A percentile compares a stretch with the other conserved stretches of the same genome.
Conservation (phyloP, 2,888 invertebrate species). For the Platycheirus albimanus region DNA sequence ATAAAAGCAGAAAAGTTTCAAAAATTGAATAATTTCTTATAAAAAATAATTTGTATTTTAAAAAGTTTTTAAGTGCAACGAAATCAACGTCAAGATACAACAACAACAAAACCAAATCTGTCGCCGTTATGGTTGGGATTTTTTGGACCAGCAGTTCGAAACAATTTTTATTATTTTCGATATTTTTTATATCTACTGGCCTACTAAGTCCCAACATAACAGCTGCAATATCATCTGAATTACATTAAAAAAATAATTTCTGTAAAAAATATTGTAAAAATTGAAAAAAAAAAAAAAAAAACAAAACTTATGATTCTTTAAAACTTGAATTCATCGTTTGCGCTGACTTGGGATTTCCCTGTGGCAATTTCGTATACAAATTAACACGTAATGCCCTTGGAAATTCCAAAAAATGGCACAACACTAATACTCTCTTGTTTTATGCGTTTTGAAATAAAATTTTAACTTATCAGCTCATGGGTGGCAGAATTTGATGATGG, state of each 20-base stretch:
- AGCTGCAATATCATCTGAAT: constrained; percentile 77
- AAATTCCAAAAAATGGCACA: constrained; percentile 80
- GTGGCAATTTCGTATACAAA: constrained; percentile 77
- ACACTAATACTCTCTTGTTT: constrained; percentile 74
- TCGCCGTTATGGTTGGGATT: constrained; percentile 82
- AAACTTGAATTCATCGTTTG: constrained; percentile 73
- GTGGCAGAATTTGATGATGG: too few relatives aligned
- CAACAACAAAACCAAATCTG: constrained; percentile 70
- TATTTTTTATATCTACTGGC: constrained; percentile 80
- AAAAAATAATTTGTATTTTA: too few relatives aligned
- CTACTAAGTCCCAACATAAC: constrained; percentile 83
- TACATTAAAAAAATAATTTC: background rate
- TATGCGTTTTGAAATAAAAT: constrained; percentile 6
- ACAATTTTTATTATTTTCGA: constrained; percentile 64
- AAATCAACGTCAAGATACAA: too few relatives aligned
- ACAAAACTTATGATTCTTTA: background rate
- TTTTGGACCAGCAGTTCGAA: constrained; percentile 83
- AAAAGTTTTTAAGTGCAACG: too few relatives aligned
- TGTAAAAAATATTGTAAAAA: background rate
- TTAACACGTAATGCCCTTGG: constrained; percentile 79
- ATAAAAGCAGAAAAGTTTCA: too few relatives aligned
- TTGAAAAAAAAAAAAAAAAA: background rate
- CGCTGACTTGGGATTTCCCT: constrained; percentile 79
- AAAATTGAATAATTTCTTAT: too few relatives aligned
- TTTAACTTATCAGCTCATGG: too few relatives aligned